Evolutionary conservation across 2,888 invertebrate species (phyloP), one percentile per base, ranked within the genome.

Genomic region (Arge pagana): DNA sequence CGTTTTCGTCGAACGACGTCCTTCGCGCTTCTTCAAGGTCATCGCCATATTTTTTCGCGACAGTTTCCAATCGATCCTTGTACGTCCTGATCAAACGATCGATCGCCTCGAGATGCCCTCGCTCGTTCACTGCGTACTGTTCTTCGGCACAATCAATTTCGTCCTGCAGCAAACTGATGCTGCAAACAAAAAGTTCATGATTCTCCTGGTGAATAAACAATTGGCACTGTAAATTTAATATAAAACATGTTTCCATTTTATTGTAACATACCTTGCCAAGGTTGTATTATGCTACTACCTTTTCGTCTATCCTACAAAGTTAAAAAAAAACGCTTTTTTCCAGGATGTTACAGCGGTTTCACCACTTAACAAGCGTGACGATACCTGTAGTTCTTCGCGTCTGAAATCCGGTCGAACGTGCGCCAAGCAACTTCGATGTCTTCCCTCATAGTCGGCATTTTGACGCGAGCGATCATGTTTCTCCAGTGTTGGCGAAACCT

Each of bases 301-400:
- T n/a, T n/a, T n/a, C n/a, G n/a, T n/a, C n/a, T n/a, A n/a, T n/a
- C n/a, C n/a, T n/a, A n/a, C n/a, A n/a, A n/a, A n/a, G n/a, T n/a
- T n/a, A n/a, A n/a, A n/a, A n/a, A n/a, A n/a, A n/a, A n/a, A n/a
- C n/a, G n/a, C n/a, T n/a, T n/a, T n/a, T n/a, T n/a, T n/a, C n/a
- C n/a, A n/a, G n/a, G n/a, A n/a, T n/a, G n/a, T n/a, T n/a, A n/a
- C n/a, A n/a, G n/a, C n/a, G n/a, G n/a, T n/a, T n/a, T n/a, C n/a
- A n/a, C n/a, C n/a, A n/a, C 21, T 15, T 30, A 35, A 36, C 11
- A 37, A 49, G 30, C 8, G 7, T 28, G n/a, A n/a, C n/a, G n/a
- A n/a, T 53, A 68, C 74, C 70, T 65, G 58, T 79, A 78, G 60
- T 80, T 77, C 58, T 80, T 80, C 23, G 70, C 68, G 58, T 81